These are phyloP conservation scores for Mesitornis unicolor DNA, from an alignment of 2,113 vertebrate species.

Conservation along the genomic window DNA sequence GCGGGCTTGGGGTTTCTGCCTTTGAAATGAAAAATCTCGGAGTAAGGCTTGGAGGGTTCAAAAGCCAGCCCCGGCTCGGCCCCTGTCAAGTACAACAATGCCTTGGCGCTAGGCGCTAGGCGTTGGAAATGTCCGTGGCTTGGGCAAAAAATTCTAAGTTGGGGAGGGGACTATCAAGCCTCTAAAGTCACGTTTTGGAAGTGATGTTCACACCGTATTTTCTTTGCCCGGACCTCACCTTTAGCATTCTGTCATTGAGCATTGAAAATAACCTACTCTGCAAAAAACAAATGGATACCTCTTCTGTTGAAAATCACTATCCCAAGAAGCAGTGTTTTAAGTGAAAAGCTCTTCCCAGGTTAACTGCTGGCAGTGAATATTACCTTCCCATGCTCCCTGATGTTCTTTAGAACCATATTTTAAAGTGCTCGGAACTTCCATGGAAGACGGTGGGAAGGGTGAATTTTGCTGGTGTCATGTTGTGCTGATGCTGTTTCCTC, in stretches of 20 bases:
- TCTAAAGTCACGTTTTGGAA: not conserved
- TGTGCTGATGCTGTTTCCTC: not conserved
- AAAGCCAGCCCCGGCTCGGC: not conserved
- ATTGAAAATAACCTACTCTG: accelerated
- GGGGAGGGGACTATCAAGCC: not conserved
- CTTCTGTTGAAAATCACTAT: not conserved
- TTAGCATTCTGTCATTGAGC: not conserved
- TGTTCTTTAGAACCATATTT: not conserved
- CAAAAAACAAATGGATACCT: not conserved
- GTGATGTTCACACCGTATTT: not conserved
- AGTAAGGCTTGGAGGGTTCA: not conserved
- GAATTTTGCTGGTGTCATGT: not conserved
- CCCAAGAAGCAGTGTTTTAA: not conserved
- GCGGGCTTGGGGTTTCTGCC: not conserved
- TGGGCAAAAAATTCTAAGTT: not conserved
- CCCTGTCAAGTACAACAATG: not conserved
- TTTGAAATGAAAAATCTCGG: not conserved
- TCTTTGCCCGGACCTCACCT: not conserved
- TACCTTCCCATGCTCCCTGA: not conserved
- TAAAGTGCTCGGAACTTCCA: not conserved
- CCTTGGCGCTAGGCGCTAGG: not conserved
- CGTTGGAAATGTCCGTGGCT: not conserved
- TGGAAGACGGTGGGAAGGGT: not conserved
- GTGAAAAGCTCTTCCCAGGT: not conserved
- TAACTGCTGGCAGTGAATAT: not conserved